A percentile compares a stretch with the other conserved stretches of the same genome.
Evolutionary conservation across 1,140 invertebrate genomes (phyloP).

Genomic region (Pygmarrhopalites habei): DNA sequence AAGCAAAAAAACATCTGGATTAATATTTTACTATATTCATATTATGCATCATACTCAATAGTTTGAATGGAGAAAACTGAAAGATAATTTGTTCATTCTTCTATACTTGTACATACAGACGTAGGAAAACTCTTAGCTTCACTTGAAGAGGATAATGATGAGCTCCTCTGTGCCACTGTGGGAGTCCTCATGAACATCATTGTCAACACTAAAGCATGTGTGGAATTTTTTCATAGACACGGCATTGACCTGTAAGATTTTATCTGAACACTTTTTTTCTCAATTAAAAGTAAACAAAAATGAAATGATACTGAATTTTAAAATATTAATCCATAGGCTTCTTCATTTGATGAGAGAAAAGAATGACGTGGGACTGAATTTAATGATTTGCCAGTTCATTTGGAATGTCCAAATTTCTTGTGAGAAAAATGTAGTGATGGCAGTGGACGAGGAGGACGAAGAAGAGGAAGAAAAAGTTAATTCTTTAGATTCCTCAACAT

Average conservation of each 20-base stretch:
- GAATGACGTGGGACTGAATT: slow-evolving; percentile 54
- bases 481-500: neutral
- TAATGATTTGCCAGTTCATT: slow-evolving; percentile 59
- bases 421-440: neutral
- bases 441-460: neutral
- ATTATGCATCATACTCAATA: too few relatives aligned
- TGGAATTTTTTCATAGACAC: slow-evolving; percentile 47
- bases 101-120: slow-evolving; percentile 46
- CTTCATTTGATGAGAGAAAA: slow-evolving; percentile 51
- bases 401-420: slow-evolving; percentile 51
- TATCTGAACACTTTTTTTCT: too few relatives aligned
- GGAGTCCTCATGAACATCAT: slow-evolving; percentile 64
- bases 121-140: slow-evolving; percentile 49
- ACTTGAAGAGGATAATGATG: slow-evolving; percentile 50
- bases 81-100: neutral
- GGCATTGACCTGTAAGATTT: slow-evolving; percentile 45
- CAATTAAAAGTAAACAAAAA: too few relatives aligned
- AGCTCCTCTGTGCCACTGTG: slow-evolving; percentile 53
- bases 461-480: neutral
- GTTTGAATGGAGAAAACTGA: too few relatives aligned
- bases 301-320: too few relatives aligned
- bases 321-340: too few relatives aligned
- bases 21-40: too few relatives aligned
- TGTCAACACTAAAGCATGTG: slow-evolving; percentile 54
- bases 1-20: too few relatives aligned